phyloP scores from a whole-genome alignment of 2,888 invertebrate species.

The Conus canariensis region DNA sequence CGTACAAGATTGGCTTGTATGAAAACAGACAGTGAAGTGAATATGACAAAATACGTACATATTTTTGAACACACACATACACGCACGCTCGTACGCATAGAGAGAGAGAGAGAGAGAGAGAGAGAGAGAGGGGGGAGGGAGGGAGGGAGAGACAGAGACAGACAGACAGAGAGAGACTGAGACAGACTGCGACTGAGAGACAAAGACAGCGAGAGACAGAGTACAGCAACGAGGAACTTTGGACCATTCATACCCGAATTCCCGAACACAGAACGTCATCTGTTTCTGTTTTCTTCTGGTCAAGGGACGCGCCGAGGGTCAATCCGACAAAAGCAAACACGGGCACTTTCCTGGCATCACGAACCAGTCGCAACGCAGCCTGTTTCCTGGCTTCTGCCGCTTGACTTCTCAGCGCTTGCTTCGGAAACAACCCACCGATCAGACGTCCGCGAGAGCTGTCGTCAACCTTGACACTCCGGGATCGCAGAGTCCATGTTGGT shows the following conservation, averaged over 20 bases:
- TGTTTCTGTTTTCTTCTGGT: conserved; percentile 37
- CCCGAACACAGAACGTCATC: conserved; percentile 50
- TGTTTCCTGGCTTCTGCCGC: conserved; percentile 56
- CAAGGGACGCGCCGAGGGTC: conserved; percentile 52
- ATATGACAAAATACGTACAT: too few relatives aligned
- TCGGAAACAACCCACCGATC: conserved; percentile 49
- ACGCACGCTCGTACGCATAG: too few relatives aligned
- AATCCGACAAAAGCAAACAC: conserved; percentile 62
- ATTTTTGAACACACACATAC: too few relatives aligned
- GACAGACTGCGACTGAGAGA: too few relatives aligned
- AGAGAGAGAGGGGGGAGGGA: too few relatives aligned
- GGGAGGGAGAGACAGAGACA: too few relatives aligned
- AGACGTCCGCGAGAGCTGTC: conserved; percentile 22
- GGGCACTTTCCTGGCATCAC: conserved; percentile 54
- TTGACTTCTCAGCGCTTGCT: conserved; percentile 51
- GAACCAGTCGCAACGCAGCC: conserved; percentile 56
- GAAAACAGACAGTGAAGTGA: too few relatives aligned
- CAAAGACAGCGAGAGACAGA: too few relatives aligned
- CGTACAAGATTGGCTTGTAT: too few relatives aligned
- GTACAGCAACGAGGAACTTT: background rate
- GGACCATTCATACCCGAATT: conserved; percentile 53
- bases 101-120: too few relatives aligned
- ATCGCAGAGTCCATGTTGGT: conserved; percentile 22
- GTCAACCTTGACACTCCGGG: background rate
- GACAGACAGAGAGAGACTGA: too few relatives aligned